Conservation (phyloP, 2,113 vertebrate genomes). For the Aspiorhynchus laticeps region DNA sequence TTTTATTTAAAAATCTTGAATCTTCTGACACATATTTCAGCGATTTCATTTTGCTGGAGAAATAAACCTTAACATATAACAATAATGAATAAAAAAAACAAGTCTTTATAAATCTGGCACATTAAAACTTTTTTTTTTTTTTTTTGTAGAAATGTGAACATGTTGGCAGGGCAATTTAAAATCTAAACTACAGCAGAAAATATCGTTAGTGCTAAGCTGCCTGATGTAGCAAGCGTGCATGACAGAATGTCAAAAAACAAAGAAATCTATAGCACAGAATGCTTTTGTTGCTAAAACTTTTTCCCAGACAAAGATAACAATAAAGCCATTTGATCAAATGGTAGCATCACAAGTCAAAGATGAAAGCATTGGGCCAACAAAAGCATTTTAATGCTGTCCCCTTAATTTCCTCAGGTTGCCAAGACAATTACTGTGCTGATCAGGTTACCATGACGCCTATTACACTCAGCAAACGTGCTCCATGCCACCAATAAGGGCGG, state of each 20-base stretch:
- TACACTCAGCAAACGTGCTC: slow-evolving; percentile 71
- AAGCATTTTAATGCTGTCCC: slow-evolving; percentile 67
- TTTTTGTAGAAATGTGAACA: not conserved
- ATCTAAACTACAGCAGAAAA: not conserved
- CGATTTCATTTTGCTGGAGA: too few relatives aligned
- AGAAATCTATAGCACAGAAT: not conserved
- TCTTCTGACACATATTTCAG: too few relatives aligned
- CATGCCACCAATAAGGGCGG: slow-evolving; percentile 70
- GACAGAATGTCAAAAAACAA: not conserved
- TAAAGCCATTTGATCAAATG: slow-evolving; percentile 55
- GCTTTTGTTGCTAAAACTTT: slow-evolving; percentile 17
- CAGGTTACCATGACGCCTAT: slow-evolving; percentile 74
- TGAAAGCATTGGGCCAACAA: slow-evolving; percentile 37
- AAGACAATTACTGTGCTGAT: slow-evolving; percentile 75
- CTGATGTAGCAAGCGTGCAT: not conserved
- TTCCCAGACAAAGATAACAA: slow-evolving; percentile 31
- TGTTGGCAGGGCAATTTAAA: not conserved
- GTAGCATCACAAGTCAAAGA: slow-evolving; percentile 50
- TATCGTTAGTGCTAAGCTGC: not conserved
- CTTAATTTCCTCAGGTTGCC: slow-evolving; percentile 73
- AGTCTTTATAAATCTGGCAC: too few relatives aligned
- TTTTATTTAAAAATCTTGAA: too few relatives aligned
- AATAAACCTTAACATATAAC: too few relatives aligned
- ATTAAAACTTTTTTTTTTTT: not conserved
- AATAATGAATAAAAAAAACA: too few relatives aligned